These are phyloP conservation scores for Cyrtorhinus lividipennis DNA, from an alignment of 1,140 invertebrate species.

Conservation along the genomic window DNA sequence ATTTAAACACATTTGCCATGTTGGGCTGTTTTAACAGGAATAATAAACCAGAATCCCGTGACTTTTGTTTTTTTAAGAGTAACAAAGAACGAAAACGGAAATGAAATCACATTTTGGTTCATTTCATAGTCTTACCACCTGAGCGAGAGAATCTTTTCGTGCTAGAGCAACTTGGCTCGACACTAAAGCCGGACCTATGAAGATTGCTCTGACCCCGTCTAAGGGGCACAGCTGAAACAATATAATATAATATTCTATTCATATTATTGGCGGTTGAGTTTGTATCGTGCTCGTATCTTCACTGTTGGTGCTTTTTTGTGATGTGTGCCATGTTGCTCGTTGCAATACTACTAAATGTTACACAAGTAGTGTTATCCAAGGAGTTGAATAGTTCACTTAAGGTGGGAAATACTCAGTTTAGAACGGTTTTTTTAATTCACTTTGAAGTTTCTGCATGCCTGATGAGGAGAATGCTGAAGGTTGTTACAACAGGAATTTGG, in stretches of 20 bases:
- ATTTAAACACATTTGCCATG: too few species aligned
- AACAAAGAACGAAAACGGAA: neutral
- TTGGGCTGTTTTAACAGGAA: too few species aligned
- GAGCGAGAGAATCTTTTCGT: conserved; percentile 16
- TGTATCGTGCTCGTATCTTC: neutral
- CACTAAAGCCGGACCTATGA: conserved; percentile 21
- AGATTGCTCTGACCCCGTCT: conserved; percentile 21
- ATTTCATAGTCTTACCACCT: conserved; percentile 6
- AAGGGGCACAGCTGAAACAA: conserved; percentile 20
- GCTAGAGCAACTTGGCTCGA: conserved; percentile 19
- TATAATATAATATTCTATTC: neutral
- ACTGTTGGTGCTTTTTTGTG: neutral
- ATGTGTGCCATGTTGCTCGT: neutral
- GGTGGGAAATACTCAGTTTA: too few species aligned
- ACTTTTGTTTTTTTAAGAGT: too few species aligned
- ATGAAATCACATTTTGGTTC: neutral
- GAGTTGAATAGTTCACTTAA: too few species aligned
- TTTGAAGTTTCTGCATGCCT: too few species aligned
- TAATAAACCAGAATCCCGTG: too few species aligned
- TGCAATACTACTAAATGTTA: too few species aligned
- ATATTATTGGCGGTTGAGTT: neutral
- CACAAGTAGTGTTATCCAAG: too few species aligned
- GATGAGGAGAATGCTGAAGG: too few species aligned
- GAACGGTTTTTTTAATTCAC: too few species aligned
- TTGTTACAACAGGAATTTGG: too few species aligned